phyloP scores from a whole-genome alignment of 2,797 vertebrate genomes.

The Lepilemur ruficaudatus region DNA sequence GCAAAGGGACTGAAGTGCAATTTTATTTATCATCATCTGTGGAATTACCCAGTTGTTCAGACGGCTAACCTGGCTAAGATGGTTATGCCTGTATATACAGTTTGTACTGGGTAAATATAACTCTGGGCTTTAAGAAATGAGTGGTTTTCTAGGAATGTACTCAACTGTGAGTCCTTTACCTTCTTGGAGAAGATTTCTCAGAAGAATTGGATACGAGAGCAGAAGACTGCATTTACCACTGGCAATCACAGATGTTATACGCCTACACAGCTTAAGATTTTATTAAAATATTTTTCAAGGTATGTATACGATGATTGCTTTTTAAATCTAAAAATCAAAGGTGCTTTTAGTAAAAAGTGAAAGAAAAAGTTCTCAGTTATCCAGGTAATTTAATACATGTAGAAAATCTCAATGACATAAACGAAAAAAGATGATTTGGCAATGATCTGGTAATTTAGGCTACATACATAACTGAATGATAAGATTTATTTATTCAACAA shows the following conservation, averaged over 20 bases:
- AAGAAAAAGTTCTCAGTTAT: constrained; percentile 4
- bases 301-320: not conserved
- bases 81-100: not conserved
- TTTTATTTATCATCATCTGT: not conserved
- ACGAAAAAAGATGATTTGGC: not conserved
- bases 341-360: constrained; percentile 15
- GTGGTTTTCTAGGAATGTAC: not conserved
- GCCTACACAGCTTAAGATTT: not conserved
- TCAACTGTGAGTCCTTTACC: not conserved
- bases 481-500: not conserved
- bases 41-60: not conserved
- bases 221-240: not conserved
- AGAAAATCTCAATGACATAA: not conserved
- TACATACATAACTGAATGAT: not conserved
- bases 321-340: constrained; percentile 23
- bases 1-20: not conserved
- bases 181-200: not conserved
- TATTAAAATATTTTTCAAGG: not conserved
- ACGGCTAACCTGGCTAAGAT: not conserved
- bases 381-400: not conserved
- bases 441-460: not conserved
- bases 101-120: not conserved
- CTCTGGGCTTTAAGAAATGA: not conserved
- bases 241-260: not conserved
- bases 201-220: not conserved